Evolutionary conservation across 2,113 vertebrate genomes (phyloP).

Genomic region (Sminthopsis crassicaudata): DNA sequence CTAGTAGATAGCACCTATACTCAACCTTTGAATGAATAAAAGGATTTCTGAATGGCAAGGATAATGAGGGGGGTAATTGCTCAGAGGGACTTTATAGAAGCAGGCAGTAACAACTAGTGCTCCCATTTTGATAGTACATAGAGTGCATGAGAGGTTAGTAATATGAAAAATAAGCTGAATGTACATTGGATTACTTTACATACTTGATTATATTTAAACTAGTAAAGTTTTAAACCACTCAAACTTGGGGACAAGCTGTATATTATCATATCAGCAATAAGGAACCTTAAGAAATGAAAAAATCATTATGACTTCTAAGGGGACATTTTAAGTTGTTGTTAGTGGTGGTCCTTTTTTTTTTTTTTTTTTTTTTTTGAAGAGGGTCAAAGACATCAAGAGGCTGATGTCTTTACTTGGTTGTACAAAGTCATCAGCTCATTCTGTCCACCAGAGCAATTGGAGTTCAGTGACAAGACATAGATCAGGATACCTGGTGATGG

Average conservation of each 20-base stretch:
- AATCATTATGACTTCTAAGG: background rate
- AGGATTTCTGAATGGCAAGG: background rate
- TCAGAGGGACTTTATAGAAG: background rate
- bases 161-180: background rate
- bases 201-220: background rate
- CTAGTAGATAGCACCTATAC: background rate
- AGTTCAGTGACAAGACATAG: background rate
- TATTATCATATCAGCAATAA: background rate
- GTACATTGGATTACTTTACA: background rate
- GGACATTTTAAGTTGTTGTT: background rate
- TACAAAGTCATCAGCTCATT: background rate
- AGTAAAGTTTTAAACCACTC: background rate
- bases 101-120: background rate
- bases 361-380: background rate
- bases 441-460: background rate
- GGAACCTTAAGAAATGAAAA: background rate
- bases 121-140: background rate
- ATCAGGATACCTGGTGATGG: background rate
- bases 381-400: background rate
- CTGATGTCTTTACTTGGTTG: background rate
- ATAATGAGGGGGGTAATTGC: background rate
- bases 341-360: background rate
- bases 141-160: background rate
- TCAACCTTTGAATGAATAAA: background rate
- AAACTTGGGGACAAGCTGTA: background rate